Base-by-base conservation (phyloP, 2,797 vertebrate species). In the Lagocephalus sceleratus region DNA sequence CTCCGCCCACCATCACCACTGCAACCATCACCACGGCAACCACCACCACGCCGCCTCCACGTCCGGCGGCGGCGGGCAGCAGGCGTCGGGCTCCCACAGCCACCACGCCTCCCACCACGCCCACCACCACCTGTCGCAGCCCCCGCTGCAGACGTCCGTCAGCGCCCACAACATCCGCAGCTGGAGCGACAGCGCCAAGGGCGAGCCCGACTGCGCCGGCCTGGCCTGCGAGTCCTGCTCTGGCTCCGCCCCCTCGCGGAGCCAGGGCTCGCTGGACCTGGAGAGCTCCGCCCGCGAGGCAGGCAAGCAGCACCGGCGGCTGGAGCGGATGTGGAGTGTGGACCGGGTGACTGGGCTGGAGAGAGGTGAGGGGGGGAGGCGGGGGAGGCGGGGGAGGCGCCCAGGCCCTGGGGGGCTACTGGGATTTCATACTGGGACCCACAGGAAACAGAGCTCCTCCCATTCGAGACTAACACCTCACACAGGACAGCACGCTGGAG, bases 311-410 rank as follows among this genome's bases (percentile, higher is more conserved):
- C 80, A 88, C 0, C 93, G 91, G 60, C 92, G 92, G 82, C 92
- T 98, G 89, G 94, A 95, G 86, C 86, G 94, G 88, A 96, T 96
- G 95, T 93, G 92, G 80, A 98, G 95, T 56, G 91, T 96, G 0
- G 94, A 97, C 73, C 90, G 93, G 35, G 78, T 95, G 89, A 94
- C 95, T 81, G 96, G 95, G 88, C 80, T 86, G 78, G 90, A 89
- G 81, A 87, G 90, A 90, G 90, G 91, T 90, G 88, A 90, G 89
- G 87, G 71, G 79, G 85, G 61, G 79, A 78, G 61, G 78, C 75
- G 82, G 72, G 77, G 79, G 79, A 82, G 23, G 23, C 23, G 75
- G 78, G 76, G 85, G 83, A 87, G 81, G 76, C 69, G 47, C 54
- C 72, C 47, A 68, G 65, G 64, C 70, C n/a, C n/a, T n/a, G n/a